Percentiles rank a stretch among this genome's conserved stretches.
These are phyloP conservation scores for Myotis myotis DNA, from an alignment of 2,797 vertebrate species.

Conservation along the genomic window DNA sequence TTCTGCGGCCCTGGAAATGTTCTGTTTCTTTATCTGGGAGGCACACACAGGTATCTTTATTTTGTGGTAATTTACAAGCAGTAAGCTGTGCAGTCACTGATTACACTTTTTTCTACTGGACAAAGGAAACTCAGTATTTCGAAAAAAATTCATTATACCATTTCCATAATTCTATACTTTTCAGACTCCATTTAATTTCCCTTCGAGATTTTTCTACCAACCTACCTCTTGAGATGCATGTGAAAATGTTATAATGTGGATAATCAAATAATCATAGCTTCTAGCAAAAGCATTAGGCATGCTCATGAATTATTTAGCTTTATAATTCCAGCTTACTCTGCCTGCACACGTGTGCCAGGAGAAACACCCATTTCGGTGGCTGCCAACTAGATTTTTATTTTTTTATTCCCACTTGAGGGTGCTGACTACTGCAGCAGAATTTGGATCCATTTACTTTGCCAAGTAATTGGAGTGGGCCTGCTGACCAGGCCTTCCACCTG, in stretches of 20 bases:
- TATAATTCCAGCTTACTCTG: constrained; percentile 49
- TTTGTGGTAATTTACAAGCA: not conserved
- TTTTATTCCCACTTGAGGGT: constrained; percentile 17
- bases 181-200: not conserved
- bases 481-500: not conserved
- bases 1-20: not conserved
- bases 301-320: constrained; percentile 65
- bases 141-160: not conserved
- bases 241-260: constrained; percentile 49
- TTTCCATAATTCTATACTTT: not conserved
- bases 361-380: constrained; percentile 35
- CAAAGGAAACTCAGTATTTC: not conserved
- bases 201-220: constrained; percentile 6
- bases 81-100: not conserved
- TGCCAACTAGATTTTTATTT: constrained; percentile 27
- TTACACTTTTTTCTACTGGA: not conserved
- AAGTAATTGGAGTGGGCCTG: constrained; percentile 12
- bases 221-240: not conserved
- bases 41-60: not conserved
- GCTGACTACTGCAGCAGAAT: constrained; percentile 7
- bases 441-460: not conserved
- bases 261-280: constrained; percentile 57
- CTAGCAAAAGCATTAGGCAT: constrained; percentile 59
- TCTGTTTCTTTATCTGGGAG: not conserved
- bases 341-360: constrained; percentile 25